A percentile compares a stretch with the other conserved stretches of the same genome.
phyloP scores from a whole-genome alignment of 1,140 invertebrate species.

The Pachypeltis micranthus region DNA sequence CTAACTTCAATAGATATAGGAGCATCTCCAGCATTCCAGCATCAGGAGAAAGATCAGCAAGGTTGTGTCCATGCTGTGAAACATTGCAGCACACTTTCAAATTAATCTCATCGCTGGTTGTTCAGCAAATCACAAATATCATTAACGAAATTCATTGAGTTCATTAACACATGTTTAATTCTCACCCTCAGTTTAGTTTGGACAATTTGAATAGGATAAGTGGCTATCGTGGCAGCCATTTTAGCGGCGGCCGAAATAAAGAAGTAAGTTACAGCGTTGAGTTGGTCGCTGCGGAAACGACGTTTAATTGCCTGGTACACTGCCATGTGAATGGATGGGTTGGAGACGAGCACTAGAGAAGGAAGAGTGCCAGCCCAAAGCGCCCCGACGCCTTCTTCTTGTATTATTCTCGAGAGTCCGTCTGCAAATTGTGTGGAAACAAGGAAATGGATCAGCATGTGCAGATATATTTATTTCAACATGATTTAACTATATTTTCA shows the following conservation, averaged over 20 bases:
- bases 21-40: slow-evolving; percentile 42
- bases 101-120: background rate
- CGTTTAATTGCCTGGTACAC: slow-evolving; percentile 76
- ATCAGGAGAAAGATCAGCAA: slow-evolving; percentile 35
- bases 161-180: background rate
- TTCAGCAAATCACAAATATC: slow-evolving; percentile 20
- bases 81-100: slow-evolving; percentile 7
- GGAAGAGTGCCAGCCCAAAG: slow-evolving; percentile 73
- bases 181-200: slow-evolving; percentile 65
- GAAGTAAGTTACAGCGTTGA: slow-evolving; percentile 45
- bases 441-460: too few species aligned
- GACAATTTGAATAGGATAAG: slow-evolving; percentile 79
- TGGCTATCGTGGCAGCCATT: slow-evolving; percentile 65
- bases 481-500: too few species aligned
- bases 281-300: slow-evolving; percentile 31
- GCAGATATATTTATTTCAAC: too few species aligned
- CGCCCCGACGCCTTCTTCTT: slow-evolving; percentile 36
- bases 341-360: slow-evolving; percentile 70
- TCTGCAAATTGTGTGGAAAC: too few species aligned
- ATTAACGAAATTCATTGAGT: background rate
- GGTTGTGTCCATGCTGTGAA: slow-evolving; percentile 40
- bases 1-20: slow-evolving; percentile 46
- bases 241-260: slow-evolving; percentile 66
- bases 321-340: slow-evolving; percentile 86
- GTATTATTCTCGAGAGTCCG: slow-evolving; percentile 37